A percentile compares a stretch with the other conserved stretches of the same genome.
Evolutionary conservation across 2,888 invertebrate species (phyloP).

Genomic region (Taenaris catops): DNA sequence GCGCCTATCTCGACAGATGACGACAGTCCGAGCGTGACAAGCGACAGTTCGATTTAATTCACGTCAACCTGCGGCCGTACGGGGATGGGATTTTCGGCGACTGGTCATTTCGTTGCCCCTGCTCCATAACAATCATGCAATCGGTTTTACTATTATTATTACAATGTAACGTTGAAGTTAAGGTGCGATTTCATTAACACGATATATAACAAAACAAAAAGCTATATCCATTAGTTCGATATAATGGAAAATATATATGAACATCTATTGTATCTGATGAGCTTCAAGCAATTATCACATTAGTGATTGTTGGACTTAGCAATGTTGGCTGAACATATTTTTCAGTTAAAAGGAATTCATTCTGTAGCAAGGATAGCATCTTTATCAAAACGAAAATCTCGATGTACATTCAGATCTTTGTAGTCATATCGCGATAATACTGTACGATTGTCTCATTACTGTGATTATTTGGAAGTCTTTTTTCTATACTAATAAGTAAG

Average conservation of each 20-base stretch:
- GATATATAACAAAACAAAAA: no score
- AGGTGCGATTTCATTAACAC: no score
- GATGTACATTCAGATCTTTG: no score
- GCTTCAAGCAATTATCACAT: conserved; percentile 5
- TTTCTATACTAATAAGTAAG: no score
- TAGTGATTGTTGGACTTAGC: conserved; percentile 22
- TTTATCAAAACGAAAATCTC: no score
- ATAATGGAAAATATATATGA: background rate
- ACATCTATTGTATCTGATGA: conserved; percentile 2
- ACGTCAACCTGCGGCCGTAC: conserved; percentile 40
- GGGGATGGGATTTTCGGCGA: conserved; percentile 51
- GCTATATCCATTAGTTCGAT: no score
- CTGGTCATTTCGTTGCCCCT: conserved; percentile 30
- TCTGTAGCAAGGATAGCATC: no score
- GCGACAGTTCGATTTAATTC: conserved; percentile 56
- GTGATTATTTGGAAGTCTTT: no score
- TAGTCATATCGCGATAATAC: no score
- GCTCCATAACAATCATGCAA: conserved; percentile 20
- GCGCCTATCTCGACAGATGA: conserved; percentile 12
- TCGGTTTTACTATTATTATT: conserved; percentile 15
- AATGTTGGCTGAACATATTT: no score
- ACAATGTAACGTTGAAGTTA: conserved; percentile 13
- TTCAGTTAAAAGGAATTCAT: no score
- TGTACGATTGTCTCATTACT: no score
- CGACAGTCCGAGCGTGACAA: conserved; percentile 32